Evolutionary conservation across 1,140 invertebrate genomes (phyloP).

Genomic region (Lordiphosa collinella): DNA sequence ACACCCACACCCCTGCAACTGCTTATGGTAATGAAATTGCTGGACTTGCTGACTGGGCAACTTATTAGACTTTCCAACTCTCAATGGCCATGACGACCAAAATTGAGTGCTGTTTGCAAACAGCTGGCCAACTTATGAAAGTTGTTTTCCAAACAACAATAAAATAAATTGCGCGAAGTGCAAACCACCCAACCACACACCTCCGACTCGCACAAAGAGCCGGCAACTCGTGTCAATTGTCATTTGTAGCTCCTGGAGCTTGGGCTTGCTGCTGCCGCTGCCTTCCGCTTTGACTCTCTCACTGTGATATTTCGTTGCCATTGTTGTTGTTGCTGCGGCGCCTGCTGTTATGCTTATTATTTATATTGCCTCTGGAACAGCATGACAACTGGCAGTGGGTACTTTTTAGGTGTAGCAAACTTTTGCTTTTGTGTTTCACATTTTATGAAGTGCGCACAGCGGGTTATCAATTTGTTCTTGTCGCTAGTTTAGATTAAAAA

Average conservation of each 20-base stretch:
- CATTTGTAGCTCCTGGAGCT: slow-evolving; percentile 41
- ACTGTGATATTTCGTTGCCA: slow-evolving; percentile 7
- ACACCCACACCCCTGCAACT: neutral
- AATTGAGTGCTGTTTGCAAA: slow-evolving; percentile 68
- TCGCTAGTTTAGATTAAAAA: slow-evolving; percentile 35
- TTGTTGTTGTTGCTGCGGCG: slow-evolving; percentile 15
- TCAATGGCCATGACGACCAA: slow-evolving; percentile 39
- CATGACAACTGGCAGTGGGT: too few species aligned
- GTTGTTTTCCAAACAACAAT: slow-evolving; percentile 71
- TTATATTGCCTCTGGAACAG: slow-evolving; percentile 45
- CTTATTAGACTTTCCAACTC: slow-evolving; percentile 40
- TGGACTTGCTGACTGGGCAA: too few species aligned
- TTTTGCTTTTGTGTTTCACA: slow-evolving; percentile 29
- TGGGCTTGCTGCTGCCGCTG: neutral
- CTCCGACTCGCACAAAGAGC: neutral
- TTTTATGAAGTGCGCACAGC: slow-evolving; percentile 67
- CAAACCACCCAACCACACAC: neutral
- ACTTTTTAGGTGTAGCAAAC: slow-evolving; percentile 37
- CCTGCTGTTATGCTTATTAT: slow-evolving; percentile 42
- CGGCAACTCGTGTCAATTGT: slow-evolving; percentile 56
- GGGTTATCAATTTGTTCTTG: slow-evolving; percentile 51
- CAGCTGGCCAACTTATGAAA: slow-evolving; percentile 67
- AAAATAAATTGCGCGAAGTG: slow-evolving; percentile 69
- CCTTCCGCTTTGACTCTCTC: slow-evolving; percentile 36
- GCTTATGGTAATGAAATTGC: too few species aligned